These are phyloP conservation scores for Platichthys stellatus DNA, from an alignment of 2,113 vertebrate genomes.

Conservation along the genomic window DNA sequence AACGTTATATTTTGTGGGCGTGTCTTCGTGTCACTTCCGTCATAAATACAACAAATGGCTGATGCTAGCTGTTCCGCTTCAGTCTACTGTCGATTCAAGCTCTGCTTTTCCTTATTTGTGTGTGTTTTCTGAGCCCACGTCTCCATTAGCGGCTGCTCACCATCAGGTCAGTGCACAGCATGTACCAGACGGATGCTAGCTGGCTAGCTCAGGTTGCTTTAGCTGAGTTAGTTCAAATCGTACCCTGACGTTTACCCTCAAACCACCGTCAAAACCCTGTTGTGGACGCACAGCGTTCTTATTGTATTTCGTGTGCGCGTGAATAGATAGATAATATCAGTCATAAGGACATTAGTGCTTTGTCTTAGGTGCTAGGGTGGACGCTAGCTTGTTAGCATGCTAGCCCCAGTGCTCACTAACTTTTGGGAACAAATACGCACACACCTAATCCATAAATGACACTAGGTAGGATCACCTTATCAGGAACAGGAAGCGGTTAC, in stretches of 20 bases:
- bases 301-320: no score
- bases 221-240: conserved; percentile 3
- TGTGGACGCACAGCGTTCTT: no score
- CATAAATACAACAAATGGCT: conserved; percentile 54
- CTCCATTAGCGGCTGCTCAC: neutral
- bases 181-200: rapidly evolving
- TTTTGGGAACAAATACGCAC: neutral
- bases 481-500: no score
- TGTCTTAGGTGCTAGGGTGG: neutral
- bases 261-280: neutral
- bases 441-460: neutral
- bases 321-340: rapidly evolving
- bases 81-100: neutral
- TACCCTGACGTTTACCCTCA: conserved; percentile 2
- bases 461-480: neutral
- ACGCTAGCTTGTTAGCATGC: neutral
- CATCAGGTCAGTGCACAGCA: conserved; percentile 38
- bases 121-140: neutral
- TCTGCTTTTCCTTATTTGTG: neutral
- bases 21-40: conserved; percentile 47
- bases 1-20: conserved; percentile 7
- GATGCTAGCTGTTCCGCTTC: neutral
- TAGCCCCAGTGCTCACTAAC: neutral
- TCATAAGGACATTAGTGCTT: neutral
- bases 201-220: neutral